Base-by-base conservation (phyloP, 2,797 vertebrate genomes). In the Kryptopterus vitreolus region DNA sequence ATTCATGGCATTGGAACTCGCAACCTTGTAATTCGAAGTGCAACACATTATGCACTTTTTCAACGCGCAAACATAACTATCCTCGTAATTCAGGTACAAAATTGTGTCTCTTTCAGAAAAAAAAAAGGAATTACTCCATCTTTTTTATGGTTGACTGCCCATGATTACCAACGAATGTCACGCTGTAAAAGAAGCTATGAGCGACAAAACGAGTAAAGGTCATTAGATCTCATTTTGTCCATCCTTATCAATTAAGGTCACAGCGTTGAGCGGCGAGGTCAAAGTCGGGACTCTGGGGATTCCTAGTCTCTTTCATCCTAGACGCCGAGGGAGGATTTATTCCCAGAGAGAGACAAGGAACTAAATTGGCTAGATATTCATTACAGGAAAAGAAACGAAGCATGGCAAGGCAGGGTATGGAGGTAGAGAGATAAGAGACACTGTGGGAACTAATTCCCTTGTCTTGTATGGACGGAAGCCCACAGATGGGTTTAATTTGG, bases 281-380 rank as follows among this genome's bases (percentile, higher is more conserved):
- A 79, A 69, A 43, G 75, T 55, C 69, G 22, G 48, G 26, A 59
- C 70, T 61, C 89, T 18, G 79, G 89, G 90, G 91, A 90, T 88
- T 88, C 76, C 79, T 84, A 62, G 84, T 82, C 87, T 88, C 87
- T 89, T 92, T 91, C 83, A 93, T 91, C 87, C 79, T 84, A 83
- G 87, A 87, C 87, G 85, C 89, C 87, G 83, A 61, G 85, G 52
- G 87, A 85, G 89, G 91, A 93, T 93, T 91, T 91, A 92, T 92
- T 91, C 70, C 83, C 85, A 57, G 50, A 71, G 63, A 84, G 82
- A 90, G 88, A 88, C 86, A 88, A 87, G 68, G 82, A 89, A 89
- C 87, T 92, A 92, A 93, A 94, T 93, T 92, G 92, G 91, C 89
- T 90, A 90, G 91, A 90, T 91, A 91, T 87, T 93, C 92, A 93